Evolutionary conservation across 2,888 invertebrate species (phyloP).

Genomic region (Ichneumoninae sp.): DNA sequence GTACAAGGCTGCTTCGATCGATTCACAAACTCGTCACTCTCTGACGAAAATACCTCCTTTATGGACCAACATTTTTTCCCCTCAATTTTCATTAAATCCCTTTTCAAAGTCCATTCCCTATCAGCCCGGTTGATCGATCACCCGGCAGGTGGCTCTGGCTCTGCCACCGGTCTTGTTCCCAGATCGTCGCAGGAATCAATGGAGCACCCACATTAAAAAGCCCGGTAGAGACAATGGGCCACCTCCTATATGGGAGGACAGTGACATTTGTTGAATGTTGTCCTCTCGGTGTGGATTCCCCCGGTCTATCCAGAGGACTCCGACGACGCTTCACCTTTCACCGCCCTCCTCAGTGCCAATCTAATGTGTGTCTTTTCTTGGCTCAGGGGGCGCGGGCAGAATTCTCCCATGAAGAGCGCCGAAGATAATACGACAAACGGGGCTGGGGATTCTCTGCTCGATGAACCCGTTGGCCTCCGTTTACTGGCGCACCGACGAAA

Average conservation of each 20-base stretch:
- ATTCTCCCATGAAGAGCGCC: constrained; percentile 54
- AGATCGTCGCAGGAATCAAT: constrained; percentile 34
- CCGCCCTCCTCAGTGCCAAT: constrained; percentile 68
- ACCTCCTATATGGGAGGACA: constrained; percentile 70
- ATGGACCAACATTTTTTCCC: neutral
- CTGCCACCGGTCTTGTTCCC: constrained; percentile 54
- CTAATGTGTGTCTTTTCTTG: constrained; percentile 43
- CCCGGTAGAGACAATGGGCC: constrained; percentile 64
- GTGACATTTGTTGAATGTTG: constrained; percentile 70
- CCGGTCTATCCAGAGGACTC: constrained; percentile 50
- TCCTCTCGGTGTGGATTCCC: constrained; percentile 49
- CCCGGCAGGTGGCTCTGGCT: neutral
- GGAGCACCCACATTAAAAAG: constrained; percentile 43
- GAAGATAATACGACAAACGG: constrained; percentile 1
- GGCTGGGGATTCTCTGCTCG: constrained; percentile 26
- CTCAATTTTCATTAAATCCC: constrained; percentile 7
- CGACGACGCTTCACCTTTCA: constrained; percentile 70
- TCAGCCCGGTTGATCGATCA: constrained; percentile 40
- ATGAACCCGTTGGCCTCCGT: constrained; percentile 54
- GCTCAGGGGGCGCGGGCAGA: constrained; percentile 54
- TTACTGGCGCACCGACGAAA: constrained; percentile 25
- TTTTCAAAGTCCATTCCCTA: neutral
- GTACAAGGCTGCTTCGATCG: too few relatives aligned
- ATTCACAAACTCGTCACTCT: too few relatives aligned
- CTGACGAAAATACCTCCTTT: neutral